Conservation (phyloP, 2,888 invertebrate genomes). For the Leptogaster cylindrica region DNA sequence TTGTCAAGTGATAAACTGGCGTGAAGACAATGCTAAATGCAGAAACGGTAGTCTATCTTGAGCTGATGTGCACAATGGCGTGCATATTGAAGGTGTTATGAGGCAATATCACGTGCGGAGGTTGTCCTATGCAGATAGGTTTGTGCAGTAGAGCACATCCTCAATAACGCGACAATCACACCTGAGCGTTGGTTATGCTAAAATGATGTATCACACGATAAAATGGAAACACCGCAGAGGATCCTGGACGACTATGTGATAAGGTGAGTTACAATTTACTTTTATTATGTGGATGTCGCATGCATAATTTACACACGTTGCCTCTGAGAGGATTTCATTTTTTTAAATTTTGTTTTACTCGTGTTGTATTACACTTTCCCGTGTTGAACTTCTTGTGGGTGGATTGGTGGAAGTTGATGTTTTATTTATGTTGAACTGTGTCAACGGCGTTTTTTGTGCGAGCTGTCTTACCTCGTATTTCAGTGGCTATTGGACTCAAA, state of each 20-base stretch:
- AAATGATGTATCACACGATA: conserved; percentile 45
- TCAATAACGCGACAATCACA: conserved; percentile 26
- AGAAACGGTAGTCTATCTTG: neutral
- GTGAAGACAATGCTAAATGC: neutral
- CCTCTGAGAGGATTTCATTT: too few relatives aligned
- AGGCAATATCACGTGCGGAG: neutral
- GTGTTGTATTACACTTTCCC: too few relatives aligned
- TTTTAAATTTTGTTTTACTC: too few relatives aligned
- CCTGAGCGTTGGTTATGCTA: conserved; percentile 34
- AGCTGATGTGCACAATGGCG: conserved; percentile 17
- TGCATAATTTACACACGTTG: too few relatives aligned
- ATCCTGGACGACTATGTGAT: conserved; percentile 47
- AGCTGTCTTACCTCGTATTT: too few relatives aligned
- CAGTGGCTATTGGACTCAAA: too few relatives aligned
- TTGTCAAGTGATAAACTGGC: neutral
- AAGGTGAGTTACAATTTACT: conserved; percentile 44
- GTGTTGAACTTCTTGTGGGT: too few relatives aligned
- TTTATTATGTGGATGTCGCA: too few relatives aligned
- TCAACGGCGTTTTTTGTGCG: too few relatives aligned
- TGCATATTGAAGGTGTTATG: neutral
- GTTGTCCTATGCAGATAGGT: conserved; percentile 1
- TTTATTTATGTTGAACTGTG: too few relatives aligned
- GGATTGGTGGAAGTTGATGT: too few relatives aligned
- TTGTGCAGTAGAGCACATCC: conserved; percentile 5
- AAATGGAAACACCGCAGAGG: conserved; percentile 46